These are phyloP conservation scores for Arrhopalites spinosus DNA, from an alignment of 2,888 invertebrate genomes.

Conservation along the genomic window DNA sequence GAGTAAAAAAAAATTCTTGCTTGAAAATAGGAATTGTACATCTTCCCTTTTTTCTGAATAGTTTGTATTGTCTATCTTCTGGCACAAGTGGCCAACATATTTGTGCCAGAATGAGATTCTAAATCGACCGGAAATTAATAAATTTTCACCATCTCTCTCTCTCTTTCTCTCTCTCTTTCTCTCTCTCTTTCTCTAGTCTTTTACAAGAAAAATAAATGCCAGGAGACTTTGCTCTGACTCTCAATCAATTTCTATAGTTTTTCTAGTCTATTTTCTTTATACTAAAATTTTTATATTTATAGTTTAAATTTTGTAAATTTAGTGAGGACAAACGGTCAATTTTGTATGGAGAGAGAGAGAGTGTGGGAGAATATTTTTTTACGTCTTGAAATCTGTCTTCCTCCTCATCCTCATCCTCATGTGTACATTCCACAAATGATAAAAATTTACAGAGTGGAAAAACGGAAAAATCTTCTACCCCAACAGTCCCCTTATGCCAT, in stretches of 20 bases:
- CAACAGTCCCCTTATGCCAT: slow-evolving; percentile 1
- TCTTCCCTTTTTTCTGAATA: neutral
- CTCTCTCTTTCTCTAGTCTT: neutral
- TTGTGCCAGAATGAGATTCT: too few relatives aligned
- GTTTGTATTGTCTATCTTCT: neutral
- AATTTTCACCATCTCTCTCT: too few relatives aligned
- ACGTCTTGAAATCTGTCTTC: neutral
- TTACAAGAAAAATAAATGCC: neutral
- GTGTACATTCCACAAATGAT: neutral
- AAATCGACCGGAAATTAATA: neutral
- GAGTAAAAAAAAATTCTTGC: neutral
- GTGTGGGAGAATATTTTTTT: neutral
- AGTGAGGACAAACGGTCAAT: too few relatives aligned
- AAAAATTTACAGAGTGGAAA: slow-evolving; percentile 19
- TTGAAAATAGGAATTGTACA: neutral
- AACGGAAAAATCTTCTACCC: slow-evolving; percentile 18
- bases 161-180: too few relatives aligned
- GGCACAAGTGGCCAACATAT: too few relatives aligned
- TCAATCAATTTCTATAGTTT: too few relatives aligned
- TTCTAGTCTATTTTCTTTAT: too few relatives aligned
- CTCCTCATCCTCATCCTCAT: neutral
- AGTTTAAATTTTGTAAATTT: too few relatives aligned
- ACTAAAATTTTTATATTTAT: too few relatives aligned
- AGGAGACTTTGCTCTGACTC: too few relatives aligned
- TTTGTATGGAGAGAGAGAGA: too few relatives aligned